Evolutionary conservation across 1,140 invertebrate species (phyloP), one percentile per base, ranked within the genome.

Genomic region (Nebria ingens): DNA sequence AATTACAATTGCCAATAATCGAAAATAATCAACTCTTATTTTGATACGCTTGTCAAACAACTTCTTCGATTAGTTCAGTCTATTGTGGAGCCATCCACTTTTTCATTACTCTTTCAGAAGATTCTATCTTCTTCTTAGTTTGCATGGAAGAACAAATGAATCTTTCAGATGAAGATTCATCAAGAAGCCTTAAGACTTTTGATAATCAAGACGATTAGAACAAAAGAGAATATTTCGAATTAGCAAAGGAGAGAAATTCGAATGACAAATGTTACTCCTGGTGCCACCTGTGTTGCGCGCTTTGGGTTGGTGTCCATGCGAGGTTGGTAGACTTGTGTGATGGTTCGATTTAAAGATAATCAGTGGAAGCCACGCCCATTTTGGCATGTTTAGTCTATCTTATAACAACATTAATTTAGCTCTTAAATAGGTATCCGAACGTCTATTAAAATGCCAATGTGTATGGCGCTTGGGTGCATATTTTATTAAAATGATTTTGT

Each of bases 361-460:
- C 59, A 61, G 52, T 34, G 52, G 2, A 38, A 23, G 53, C 19
- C 55, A 53, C 59, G 56, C 59, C 59, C 59, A 58, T 51, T n/a
- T n/a, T 29, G 34, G 15, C 9, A 61, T 56, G 53, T 61, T 61
- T 61, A 61, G 56, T 58, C 56, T 58, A 61, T 61, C 59, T 53
- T 56, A 57, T 61, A 58, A 61, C 59, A 61, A 61, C 59, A 61
- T 61, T 61, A 61, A 61, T 61, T 60, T 57, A 59, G 57, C 45
- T 53, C 58, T 59, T 59, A 59, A 59, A 59, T 59, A 59, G 55
- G 55, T 57, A 59, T 59, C 56, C 45, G n/a, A n/a, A n/a, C n/a
- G 53, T 59, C 58, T 55, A 59, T 59, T 59, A 59, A 59, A 59
- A 59, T 59, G 49, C 58, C 58, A 53, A 58, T 21, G 57, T 53